Conservation (phyloP, 2,113 vertebrate species). For the Montifringilla adamsi region DNA sequence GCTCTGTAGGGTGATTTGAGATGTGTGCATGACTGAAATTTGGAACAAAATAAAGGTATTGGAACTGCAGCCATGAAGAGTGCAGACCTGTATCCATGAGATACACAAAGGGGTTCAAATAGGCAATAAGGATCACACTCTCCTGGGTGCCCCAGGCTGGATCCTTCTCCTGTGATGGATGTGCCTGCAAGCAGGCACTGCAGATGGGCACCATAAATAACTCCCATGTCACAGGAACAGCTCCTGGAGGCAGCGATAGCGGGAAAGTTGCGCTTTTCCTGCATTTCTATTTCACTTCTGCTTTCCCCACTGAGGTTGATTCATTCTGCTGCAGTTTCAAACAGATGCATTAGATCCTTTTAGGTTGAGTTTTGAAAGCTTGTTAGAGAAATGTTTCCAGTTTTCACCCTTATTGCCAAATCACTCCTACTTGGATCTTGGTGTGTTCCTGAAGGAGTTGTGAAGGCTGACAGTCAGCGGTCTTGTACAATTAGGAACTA, state of each 20-base stretch:
- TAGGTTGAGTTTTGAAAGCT: not conserved
- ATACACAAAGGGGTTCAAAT: not conserved
- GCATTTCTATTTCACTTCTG: not conserved
- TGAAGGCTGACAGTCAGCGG: not conserved
- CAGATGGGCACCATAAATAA: not conserved
- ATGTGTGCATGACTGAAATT: not conserved
- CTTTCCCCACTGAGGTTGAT: not conserved
- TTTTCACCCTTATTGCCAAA: not conserved
- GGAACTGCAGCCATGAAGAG: not conserved
- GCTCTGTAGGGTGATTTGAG: not conserved
- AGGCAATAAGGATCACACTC: not conserved
- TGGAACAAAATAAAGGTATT: not conserved
- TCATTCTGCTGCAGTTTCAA: not conserved
- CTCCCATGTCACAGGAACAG: not conserved
- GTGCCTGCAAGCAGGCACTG: not conserved
- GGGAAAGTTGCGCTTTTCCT: not conserved
- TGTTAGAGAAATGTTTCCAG: not conserved
- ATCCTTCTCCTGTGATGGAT: not conserved
- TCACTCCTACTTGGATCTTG: not conserved
- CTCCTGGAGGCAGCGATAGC: accelerated
- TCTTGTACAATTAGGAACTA: not conserved
- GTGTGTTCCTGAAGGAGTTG: not conserved
- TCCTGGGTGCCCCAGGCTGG: not conserved
- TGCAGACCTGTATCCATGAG: not conserved
- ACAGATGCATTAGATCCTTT: not conserved